A percentile compares a stretch with the other conserved stretches of the same genome.
Evolutionary conservation across 2,797 vertebrate genomes (phyloP).

Genomic region (Myripristis murdjan): DNA sequence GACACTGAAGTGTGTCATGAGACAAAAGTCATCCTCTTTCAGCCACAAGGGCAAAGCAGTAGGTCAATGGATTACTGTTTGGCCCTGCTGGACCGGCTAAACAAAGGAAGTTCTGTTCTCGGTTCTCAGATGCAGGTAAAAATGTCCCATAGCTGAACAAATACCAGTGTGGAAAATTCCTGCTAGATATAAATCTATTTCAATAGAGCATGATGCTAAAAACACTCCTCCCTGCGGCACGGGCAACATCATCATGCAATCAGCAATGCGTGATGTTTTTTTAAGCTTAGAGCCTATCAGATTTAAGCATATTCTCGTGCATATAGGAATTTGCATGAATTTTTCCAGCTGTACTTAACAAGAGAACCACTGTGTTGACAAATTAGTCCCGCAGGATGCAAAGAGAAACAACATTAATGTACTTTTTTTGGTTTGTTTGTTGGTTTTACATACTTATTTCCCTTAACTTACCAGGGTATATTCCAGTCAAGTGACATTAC

Average conservation of each 20-base stretch:
- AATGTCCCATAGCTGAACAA: constrained; percentile 4
- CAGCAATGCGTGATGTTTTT: no score
- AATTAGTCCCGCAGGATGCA: no score
- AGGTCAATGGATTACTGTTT: constrained; percentile 27
- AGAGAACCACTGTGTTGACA: background rate
- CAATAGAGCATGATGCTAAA: constrained; percentile 3
- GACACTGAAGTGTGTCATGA: constrained; percentile 25
- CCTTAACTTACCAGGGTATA: background rate
- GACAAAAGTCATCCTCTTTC: constrained; percentile 20
- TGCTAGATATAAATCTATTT: constrained; percentile 17
- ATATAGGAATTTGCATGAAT: background rate
- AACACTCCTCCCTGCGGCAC: background rate
- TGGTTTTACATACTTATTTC: no score
- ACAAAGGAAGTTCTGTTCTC: constrained; percentile 46
- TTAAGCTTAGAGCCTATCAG: background rate
- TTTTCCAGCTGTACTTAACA: background rate
- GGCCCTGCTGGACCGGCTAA: constrained; percentile 32
- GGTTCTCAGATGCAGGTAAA: constrained; percentile 32
- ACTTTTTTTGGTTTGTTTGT: no score
- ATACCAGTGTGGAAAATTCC: constrained; percentile 21
- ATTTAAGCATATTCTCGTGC: background rate
- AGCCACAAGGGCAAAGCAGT: constrained; percentile 23
- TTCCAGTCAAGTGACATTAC: background rate
- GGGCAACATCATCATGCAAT: background rate
- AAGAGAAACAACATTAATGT: no score